Base-by-base conservation (phyloP, 1,140 invertebrate species). In the Drosophila ironensis region DNA sequence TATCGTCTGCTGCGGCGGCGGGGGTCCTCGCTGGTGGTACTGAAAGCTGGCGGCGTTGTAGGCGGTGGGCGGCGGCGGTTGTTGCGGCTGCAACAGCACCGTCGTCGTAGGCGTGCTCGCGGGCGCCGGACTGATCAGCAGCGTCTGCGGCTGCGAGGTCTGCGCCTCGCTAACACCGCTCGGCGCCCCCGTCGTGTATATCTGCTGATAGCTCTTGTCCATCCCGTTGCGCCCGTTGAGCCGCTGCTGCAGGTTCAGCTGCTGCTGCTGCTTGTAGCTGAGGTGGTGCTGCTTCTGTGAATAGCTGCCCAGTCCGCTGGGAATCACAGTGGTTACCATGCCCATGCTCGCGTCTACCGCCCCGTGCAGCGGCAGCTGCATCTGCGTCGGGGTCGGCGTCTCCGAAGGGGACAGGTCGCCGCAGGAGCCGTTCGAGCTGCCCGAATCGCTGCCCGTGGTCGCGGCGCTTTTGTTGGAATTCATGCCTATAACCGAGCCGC, bases 21-120 rank as follows among this genome's bases (percentile, higher is more conserved):
- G 77, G 9, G 77, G 90, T 72, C 64, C 75, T 12, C 92, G 91
- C 40, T 76, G 56, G 64, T 88, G 86, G 82, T 87, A 90, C 60
- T 87, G 74, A 88, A 90, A 89, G 46, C 84, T 75, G 25, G 73
- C 68, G 30, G 72, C 47, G 50, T 82, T 82, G 27, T 86, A 86
- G 28, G 74, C 74, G 57, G 72, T 42, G 12, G 57, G 41, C 35
- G 77, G 52, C 35, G 77, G 52, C 48, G 72, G 66, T 22, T 53
- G 72, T 71, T 64, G 68, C 22, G 48, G 48, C 45, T 72, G 74
- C 46, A 77, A 25, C 40, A 81, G 25, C 24, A 82, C 78, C 1
- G 78, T 63, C 25, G 77, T 60, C 42, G 84, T 75, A 7, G 86
- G 74, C 41, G 75, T 63, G 46, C 33, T 81, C 7, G 68, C 78